Conservation (phyloP, 2,797 vertebrate genomes). For the Melanotaenia nigrans region DNA sequence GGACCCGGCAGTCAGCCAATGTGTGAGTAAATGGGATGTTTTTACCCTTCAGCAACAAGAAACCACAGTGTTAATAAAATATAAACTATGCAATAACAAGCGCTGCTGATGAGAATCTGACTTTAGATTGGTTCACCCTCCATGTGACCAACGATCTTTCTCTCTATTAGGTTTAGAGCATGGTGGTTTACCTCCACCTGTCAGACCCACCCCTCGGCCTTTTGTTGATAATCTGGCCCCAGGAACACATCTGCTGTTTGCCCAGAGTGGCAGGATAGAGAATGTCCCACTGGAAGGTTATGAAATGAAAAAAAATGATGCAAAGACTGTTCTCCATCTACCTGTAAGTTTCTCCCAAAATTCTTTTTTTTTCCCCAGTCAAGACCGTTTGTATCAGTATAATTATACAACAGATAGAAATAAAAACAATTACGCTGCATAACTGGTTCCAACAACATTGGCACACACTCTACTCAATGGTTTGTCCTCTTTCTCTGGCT, state of each 20-base stretch:
- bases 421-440: conserved; percentile 2
- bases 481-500: conserved; percentile 1
- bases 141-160: neutral
- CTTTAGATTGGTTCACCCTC: neutral
- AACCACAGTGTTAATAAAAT: conserved; percentile 2
- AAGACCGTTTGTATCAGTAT: conserved; percentile 1
- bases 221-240: conserved; percentile 84
- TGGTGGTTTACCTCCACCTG: conserved; percentile 54
- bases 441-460: conserved; percentile 17
- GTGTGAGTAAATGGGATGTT: conserved; percentile 85
- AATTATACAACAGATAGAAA: conserved; percentile 1
- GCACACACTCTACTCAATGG: conserved; percentile 2
- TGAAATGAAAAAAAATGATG: conserved; percentile 84
- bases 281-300: conserved; percentile 87
- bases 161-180: conserved; percentile 82
- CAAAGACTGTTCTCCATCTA: conserved; percentile 87
- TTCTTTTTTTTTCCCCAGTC: neutral
- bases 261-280: conserved; percentile 92
- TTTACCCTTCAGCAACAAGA: neutral
- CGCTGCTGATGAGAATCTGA: neutral
- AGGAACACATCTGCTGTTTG: conserved; percentile 90
- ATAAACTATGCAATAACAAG: neutral
- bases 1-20: conserved; percentile 83
- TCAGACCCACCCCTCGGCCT: conserved; percentile 85
- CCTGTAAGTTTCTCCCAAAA: conserved; percentile 81